Evolutionary conservation across 2,797 vertebrate species (phyloP).

Genomic region (Sebastolobus alascanus): DNA sequence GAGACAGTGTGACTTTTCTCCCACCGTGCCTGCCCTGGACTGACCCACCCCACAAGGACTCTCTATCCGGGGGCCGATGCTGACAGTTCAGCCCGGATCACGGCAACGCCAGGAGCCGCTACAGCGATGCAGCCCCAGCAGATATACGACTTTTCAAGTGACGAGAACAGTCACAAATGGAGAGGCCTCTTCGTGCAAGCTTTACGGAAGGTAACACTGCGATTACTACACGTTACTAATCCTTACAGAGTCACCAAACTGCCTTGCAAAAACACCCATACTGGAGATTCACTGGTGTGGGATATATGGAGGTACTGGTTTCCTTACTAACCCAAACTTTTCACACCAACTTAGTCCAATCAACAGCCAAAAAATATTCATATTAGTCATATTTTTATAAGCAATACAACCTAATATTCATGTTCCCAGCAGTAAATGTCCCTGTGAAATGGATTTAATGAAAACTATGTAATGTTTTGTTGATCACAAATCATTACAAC

Average conservation of each 20-base stretch:
- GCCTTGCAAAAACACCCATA: slow-evolving; percentile 17
- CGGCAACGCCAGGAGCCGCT: slow-evolving; percentile 86
- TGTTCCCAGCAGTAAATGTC: not conserved
- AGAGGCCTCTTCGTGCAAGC: slow-evolving; percentile 96
- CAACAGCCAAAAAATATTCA: not conserved
- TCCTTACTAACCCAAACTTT: not conserved
- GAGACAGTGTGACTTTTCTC: slow-evolving; percentile 50
- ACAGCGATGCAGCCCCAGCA: slow-evolving; percentile 95
- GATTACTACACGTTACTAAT: not conserved
- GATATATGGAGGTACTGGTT: not conserved
- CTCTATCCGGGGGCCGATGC: slow-evolving; percentile 88
- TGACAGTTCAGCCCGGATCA: slow-evolving; percentile 86
- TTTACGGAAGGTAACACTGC: slow-evolving; percentile 89
- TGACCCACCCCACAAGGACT: slow-evolving; percentile 84
- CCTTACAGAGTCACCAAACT: not conserved
- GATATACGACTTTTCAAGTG: slow-evolving; percentile 96
- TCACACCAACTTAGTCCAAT: not conserved
- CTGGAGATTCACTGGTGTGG: not conserved
- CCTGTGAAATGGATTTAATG: too few relatives aligned
- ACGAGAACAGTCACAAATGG: slow-evolving; percentile 97
- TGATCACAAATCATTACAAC: not conserved
- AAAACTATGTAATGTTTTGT: not conserved
- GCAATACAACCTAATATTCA: too few relatives aligned
- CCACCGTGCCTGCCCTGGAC: slow-evolving; percentile 78
- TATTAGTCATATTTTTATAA: too few relatives aligned